Evolutionary conservation across 1,140 invertebrate genomes (phyloP), one percentile per base, ranked within the genome.

Genomic region (Cherax quadricarinatus): DNA sequence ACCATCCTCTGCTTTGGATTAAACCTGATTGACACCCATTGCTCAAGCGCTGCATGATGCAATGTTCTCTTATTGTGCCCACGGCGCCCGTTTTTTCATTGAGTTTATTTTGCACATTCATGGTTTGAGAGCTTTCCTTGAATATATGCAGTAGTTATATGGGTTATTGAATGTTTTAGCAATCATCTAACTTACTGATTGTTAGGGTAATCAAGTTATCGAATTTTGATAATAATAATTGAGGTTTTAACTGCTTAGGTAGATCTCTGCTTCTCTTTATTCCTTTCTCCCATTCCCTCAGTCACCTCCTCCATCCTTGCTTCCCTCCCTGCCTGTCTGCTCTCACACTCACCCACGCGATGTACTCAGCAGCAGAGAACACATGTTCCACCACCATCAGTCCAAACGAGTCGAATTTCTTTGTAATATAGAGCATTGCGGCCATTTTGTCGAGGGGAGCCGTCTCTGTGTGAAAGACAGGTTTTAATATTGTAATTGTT

Each of bases 321-420:
- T 41, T 41, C 30, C 9, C 57, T 41, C 30, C 9, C 57, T 60
- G 57, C 9, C 57, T 60, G 57, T 60, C 57, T 60, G 57, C 9
- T 60, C 41, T 9, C 7, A 6, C 6, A 86, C 90, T 91, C 30
- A 91, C 90, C 90, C 83, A 91, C 24, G 87, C 41, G 21, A 70
- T 12, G 24, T 86, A 91, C n/a, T 91, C 84, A 1, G 83, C 73
- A 3, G 84, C 83, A 41, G 90, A 91, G 41, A 91, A 91, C 7
- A 91, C 84, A 60, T 91, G 90, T 9, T 91, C 78, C 60, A 86
- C 84, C 75, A 91, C 90, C 90, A 91, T 87, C 84, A 91, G 78
- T 3, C 84, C 84, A 14, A 70, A 70, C 10, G 90, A 91, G n/a
- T 91, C 85, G 5, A 91, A 91, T 48, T 86, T 81, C 84, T 70